Evolutionary conservation across 2,888 invertebrate genomes (phyloP), one percentile per base, ranked within the genome.

Genomic region (Drosophila paranaensis): DNA sequence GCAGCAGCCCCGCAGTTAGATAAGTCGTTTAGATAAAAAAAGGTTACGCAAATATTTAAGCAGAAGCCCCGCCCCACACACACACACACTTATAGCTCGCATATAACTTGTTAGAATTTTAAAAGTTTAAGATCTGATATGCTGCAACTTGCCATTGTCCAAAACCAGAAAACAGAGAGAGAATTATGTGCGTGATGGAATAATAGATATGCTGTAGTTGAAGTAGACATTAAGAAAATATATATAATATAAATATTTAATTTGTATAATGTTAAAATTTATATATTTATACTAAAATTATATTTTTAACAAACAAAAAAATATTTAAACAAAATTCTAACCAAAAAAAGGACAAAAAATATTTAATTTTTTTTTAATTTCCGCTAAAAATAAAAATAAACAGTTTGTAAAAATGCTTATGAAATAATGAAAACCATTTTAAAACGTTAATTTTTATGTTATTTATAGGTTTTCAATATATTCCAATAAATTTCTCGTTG

Each of bases 11-110:
- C 64, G 57, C 76, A 77, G 71, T 77, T 62, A 72, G 84, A 84
- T 84, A 62, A 65, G 77, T 87, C 88, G 89, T 89, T 84, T 67
- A 84, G 84, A 84, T 89, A 83, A 67, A 88, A 88, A 84, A 84
- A 84, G 84, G 84, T 84, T 87, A 89, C 65, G 70, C 70, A 87
- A 84, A 89, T 83, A 70, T 79, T 83, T 83, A 75, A 77, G 76
- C 56, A 50, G 54, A n/a, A 64, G 11, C 40, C 43, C 51, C 60
- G 58, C 46, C 62, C 42, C 46, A 25, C 35, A n/a, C 10, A 46
- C 20, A n/a, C 37, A 35, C 11, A 16, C 13, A n/a, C 13, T 20
- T n/a, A n/a, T 30, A 60, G 14, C 57, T 37, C 42, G 50, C 40
- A 56, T 53, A 53, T 75, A 79, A 53, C 62, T 71, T 71, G 71